These are phyloP conservation scores for Glossophaga mutica DNA, from an alignment of 2,797 vertebrate species.

Conservation along the genomic window DNA sequence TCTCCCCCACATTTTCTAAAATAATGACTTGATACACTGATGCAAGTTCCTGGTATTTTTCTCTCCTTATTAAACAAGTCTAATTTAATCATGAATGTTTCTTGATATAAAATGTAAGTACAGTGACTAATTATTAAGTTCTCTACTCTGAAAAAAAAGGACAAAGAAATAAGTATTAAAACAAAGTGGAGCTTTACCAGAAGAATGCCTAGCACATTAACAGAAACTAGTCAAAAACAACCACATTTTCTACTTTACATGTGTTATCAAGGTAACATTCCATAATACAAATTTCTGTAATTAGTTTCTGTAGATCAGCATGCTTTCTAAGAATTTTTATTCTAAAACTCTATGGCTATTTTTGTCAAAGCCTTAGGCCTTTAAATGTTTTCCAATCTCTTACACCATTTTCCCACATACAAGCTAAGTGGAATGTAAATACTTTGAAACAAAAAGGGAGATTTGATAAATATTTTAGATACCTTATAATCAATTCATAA, in stretches of 20 bases:
- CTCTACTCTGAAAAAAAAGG: background rate
- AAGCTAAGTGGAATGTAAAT: background rate
- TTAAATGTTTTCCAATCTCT: background rate
- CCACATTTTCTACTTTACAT: constrained; percentile 10
- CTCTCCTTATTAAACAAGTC: background rate
- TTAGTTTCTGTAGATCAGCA: background rate
- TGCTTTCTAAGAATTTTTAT: constrained; percentile 11
- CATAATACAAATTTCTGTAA: background rate
- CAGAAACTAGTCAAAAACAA: constrained; percentile 7
- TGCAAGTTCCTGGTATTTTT: constrained; percentile 37
- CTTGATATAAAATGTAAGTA: constrained; percentile 31
- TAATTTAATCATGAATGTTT: background rate
- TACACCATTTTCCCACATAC: background rate
- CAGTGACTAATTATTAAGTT: constrained; percentile 21
- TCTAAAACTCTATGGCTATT: background rate
- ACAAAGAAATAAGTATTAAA: background rate
- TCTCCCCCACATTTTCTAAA: background rate
- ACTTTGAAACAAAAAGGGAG: constrained; percentile 20
- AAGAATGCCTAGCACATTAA: background rate
- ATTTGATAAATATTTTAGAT: constrained; percentile 22
- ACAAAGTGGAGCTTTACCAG: background rate
- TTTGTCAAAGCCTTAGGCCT: background rate
- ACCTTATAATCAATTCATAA: constrained; percentile 7
- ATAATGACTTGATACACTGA: background rate
- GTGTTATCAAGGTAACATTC: constrained; percentile 11